Percentiles rank a stretch among this genome's conserved stretches.
Conservation (phyloP, 2,797 vertebrate species). For the Simalia tracyae region DNA sequence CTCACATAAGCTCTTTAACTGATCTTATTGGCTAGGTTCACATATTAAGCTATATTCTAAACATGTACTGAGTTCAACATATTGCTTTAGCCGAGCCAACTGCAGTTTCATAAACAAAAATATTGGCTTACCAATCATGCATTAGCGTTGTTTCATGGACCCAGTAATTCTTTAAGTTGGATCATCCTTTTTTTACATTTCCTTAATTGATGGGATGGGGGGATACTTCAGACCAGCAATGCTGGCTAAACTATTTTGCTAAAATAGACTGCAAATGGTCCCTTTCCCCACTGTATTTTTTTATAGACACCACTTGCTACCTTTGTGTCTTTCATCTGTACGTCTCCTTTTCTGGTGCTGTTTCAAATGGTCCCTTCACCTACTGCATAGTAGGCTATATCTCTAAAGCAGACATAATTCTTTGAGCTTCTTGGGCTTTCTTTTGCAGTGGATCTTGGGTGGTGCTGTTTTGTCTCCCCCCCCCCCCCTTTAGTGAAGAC, state of each 20-base stretch:
- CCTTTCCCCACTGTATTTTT: background rate
- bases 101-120: no score
- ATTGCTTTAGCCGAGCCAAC: no score
- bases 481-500: background rate
- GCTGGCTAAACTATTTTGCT: background rate
- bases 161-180: no score
- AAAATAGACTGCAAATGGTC: background rate
- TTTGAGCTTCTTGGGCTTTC: background rate
- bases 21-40: no score
- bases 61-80: no score
- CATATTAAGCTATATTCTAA: no score
- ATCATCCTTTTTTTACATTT: no score
- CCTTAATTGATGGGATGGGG: no score
- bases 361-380: background rate
- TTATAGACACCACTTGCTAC: background rate
- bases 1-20: no score
- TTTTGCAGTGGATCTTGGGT: background rate
- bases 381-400: background rate
- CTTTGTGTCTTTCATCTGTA: background rate
- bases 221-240: background rate
- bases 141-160: no score
- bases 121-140: no score
- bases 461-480: no score
- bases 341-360: background rate
- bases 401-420: background rate